These are phyloP conservation scores for Emberiza fucata DNA, from an alignment of 2,113 vertebrate species.

Conservation along the genomic window DNA sequence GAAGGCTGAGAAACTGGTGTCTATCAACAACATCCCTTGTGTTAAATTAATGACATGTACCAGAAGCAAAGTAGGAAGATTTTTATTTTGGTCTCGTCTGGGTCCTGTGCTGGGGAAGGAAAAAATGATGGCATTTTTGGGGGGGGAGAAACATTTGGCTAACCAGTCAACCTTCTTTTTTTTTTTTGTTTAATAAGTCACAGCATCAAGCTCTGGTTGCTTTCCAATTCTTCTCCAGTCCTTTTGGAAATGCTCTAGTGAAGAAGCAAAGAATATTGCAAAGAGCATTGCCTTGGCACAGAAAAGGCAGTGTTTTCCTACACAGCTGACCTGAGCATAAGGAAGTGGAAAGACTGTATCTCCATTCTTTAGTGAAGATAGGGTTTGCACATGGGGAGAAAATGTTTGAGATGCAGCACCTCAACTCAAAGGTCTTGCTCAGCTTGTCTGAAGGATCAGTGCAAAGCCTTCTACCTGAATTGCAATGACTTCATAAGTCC, in stretches of 20 bases:
- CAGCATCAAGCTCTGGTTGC: not conserved
- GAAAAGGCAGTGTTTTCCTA: not conserved
- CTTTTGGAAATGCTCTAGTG: not conserved
- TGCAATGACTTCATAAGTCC: not conserved
- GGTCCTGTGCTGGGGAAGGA: not conserved
- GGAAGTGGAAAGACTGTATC: not conserved
- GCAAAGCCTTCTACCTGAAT: not conserved
- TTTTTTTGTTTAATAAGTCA: not conserved
- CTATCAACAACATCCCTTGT: slow-evolving; percentile 39
- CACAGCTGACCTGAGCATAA: not conserved
- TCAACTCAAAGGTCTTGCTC: not conserved
- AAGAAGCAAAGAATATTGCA: not conserved
- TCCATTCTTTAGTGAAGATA: not conserved
- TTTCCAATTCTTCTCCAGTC: not conserved
- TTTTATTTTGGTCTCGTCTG: slow-evolving; percentile 33
- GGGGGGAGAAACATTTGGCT: not conserved
- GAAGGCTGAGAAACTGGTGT: slow-evolving; percentile 39
- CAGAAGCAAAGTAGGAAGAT: slow-evolving; percentile 29
- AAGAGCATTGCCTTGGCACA: not conserved
- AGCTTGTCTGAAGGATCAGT: not conserved
- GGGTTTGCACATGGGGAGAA: not conserved
- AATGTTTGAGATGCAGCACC: not conserved
- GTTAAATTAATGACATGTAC: slow-evolving; percentile 37
- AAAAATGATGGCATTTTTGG: not conserved
- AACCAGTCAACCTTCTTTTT: not conserved